These are phyloP conservation scores for Alectura lathami DNA, from an alignment of 2,113 vertebrate species.

Conservation along the genomic window DNA sequence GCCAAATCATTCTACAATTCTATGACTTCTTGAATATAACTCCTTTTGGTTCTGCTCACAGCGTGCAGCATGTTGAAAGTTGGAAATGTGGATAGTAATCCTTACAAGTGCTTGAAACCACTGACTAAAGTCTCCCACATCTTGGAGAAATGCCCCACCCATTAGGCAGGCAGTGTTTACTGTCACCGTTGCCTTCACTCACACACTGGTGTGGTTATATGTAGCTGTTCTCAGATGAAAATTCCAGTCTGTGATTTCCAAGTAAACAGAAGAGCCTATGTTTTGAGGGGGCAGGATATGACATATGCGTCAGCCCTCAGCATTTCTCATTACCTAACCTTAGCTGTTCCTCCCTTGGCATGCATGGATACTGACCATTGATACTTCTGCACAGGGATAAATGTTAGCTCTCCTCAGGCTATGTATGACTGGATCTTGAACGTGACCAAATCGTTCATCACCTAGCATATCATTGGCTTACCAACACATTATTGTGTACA, in stretches of 20 bases:
- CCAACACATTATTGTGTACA: background rate
- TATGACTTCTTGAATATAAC: background rate
- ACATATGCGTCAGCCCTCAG: background rate
- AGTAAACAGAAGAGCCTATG: background rate
- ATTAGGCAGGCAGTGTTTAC: background rate
- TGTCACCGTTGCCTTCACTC: background rate
- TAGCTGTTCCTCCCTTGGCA: background rate
- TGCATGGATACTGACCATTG: background rate
- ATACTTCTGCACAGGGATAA: background rate
- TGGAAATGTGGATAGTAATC: background rate
- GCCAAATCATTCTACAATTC: background rate
- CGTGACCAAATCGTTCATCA: background rate
- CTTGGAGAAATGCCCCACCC: background rate
- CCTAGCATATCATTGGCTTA: background rate
- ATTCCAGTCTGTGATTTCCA: background rate
- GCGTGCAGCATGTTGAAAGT: background rate
- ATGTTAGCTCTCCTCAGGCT: background rate
- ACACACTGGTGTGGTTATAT: background rate
- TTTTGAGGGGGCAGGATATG: background rate
- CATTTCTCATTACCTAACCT: background rate
- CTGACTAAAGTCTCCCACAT: background rate
- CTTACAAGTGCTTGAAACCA: too few relatives aligned
- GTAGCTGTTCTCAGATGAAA: background rate
- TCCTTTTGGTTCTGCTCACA: too few relatives aligned
- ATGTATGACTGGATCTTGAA: background rate